Conservation (phyloP, 1,140 invertebrate species). For the Macrosteles quadrilineatus region DNA sequence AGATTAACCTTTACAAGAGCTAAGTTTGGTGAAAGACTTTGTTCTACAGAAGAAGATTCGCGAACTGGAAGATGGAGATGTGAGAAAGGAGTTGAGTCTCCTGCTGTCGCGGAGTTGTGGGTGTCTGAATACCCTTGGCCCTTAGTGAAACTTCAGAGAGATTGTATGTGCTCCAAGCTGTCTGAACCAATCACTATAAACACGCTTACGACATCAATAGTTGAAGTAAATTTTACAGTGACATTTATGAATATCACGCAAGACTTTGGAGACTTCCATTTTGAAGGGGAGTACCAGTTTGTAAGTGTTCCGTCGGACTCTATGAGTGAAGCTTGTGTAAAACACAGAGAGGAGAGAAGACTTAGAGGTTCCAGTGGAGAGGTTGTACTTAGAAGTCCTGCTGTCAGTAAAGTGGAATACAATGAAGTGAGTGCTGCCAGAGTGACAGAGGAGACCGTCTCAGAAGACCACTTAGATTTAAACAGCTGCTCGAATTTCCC, state of each 20-base stretch:
- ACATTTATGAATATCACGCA: constrained; percentile 79
- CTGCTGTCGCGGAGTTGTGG: constrained; percentile 58
- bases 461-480: constrained; percentile 51
- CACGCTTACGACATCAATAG: constrained; percentile 64
- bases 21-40: constrained; percentile 64
- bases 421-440: constrained; percentile 41
- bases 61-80: constrained; percentile 67
- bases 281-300: constrained; percentile 61
- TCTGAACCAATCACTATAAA: constrained; percentile 59
- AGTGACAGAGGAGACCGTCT: constrained; percentile 40
- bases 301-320: constrained; percentile 34
- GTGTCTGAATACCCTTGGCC: constrained; percentile 75
- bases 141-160: constrained; percentile 59
- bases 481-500: constrained; percentile 67
- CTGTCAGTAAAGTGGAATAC: constrained; percentile 51
- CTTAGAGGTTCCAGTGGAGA: constrained; percentile 71
- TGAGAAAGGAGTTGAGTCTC: constrained; percentile 44
- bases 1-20: constrained; percentile 64
- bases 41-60: constrained; percentile 64
- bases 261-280: constrained; percentile 77
- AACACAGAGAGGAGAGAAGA: constrained; percentile 61
- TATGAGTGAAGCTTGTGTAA: constrained; percentile 58
- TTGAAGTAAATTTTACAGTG: constrained; percentile 72
- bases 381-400: constrained; percentile 57
- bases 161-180: constrained; percentile 74